Evolutionary conservation across 2,113 vertebrate genomes (phyloP).

Genomic region (Ovis canadensis): DNA sequence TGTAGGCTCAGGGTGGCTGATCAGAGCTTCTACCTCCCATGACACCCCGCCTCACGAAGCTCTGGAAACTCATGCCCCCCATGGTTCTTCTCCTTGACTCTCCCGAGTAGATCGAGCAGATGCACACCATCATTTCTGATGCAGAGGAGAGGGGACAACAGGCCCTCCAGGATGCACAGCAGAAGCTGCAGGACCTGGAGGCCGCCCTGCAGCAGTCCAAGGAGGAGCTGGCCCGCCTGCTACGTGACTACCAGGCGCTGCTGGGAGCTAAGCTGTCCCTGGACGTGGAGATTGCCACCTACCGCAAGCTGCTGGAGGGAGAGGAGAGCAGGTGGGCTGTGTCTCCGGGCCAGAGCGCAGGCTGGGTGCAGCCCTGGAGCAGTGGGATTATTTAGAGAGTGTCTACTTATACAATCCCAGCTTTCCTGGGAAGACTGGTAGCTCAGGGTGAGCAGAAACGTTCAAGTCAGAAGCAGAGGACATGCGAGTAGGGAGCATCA

Average conservation of each 20-base stretch:
- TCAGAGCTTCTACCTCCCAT: fast-evolving
- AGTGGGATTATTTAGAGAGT: background rate
- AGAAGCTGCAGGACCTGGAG: constrained; percentile 86
- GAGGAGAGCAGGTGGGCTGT: constrained; percentile 89
- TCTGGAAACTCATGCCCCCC: background rate
- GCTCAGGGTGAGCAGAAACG: background rate
- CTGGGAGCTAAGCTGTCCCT: constrained; percentile 92
- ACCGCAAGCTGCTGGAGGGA: constrained; percentile 91
- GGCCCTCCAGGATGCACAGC: constrained; percentile 88
- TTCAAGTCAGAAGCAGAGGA: background rate
- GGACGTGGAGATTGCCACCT: constrained; percentile 95
- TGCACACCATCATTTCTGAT: constrained; percentile 87
- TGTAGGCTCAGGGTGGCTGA: background rate
- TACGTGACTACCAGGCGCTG: constrained; percentile 92
- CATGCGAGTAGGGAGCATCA: background rate
- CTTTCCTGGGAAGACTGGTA: background rate
- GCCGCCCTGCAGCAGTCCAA: constrained; percentile 89
- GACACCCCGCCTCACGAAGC: background rate
- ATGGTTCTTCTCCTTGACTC: background rate
- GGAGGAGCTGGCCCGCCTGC: constrained; percentile 89
- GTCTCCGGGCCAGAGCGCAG: fast-evolving
- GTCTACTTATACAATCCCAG: background rate
- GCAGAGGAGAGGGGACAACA: constrained; percentile 91
- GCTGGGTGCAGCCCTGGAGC: background rate
- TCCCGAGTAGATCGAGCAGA: constrained; percentile 79